A percentile compares a stretch with the other conserved stretches of the same genome.
Conservation (phyloP, 2,113 vertebrate genomes). For the Myiozetetes cayanensis region DNA sequence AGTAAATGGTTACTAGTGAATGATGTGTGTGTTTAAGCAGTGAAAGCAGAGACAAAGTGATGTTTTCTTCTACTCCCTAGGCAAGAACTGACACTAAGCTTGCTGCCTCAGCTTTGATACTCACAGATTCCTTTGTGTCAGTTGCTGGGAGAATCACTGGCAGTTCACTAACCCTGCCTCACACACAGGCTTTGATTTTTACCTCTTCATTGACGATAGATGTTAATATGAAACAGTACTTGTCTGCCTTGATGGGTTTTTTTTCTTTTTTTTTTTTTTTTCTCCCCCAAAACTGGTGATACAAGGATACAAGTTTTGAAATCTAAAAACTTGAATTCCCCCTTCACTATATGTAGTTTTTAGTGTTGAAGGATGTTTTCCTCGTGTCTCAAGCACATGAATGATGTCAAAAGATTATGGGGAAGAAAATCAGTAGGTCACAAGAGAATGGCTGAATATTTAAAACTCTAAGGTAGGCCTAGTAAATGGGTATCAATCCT, state of each 20-base stretch:
- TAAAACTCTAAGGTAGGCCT: neutral
- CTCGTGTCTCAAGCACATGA: neutral
- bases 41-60: slow-evolving; percentile 57
- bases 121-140: slow-evolving; percentile 47
- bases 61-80: slow-evolving; percentile 45
- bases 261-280: neutral
- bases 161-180: slow-evolving; percentile 28
- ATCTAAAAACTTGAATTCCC: neutral
- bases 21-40: slow-evolving; percentile 41
- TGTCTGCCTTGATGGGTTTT: neutral
- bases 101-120: slow-evolving; percentile 19
- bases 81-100: slow-evolving; percentile 32
- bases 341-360: neutral
- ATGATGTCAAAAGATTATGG: neutral
- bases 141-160: slow-evolving; percentile 54
- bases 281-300: neutral
- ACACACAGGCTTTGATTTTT: slow-evolving; percentile 39
- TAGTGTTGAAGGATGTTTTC: neutral
- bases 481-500: neutral
- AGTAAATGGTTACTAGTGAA: slow-evolving; percentile 59
- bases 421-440: neutral
- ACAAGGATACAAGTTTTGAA: neutral
- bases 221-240: slow-evolving; percentile 40
- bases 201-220: slow-evolving; percentile 46
- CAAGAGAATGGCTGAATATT: neutral